Evolutionary conservation across 2,797 vertebrate genomes (phyloP), one percentile per base, ranked within the genome.

Genomic region (Mionectes olivaceus): DNA sequence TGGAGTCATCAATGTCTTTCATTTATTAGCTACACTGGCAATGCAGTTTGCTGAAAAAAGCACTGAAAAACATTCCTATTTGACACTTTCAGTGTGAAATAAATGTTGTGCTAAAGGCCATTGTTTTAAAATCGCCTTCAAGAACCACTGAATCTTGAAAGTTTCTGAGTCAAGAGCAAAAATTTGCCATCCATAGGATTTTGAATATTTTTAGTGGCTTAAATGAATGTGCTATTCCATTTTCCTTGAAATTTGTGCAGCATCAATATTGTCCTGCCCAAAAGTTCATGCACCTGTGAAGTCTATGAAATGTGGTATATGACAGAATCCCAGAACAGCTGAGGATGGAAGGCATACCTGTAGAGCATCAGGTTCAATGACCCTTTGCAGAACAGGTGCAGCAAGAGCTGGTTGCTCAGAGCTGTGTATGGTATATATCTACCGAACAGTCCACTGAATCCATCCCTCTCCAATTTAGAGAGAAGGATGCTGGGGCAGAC

Each of bases 41-140:
- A 60, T 19, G 6, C 23, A 71, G 39, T 83, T 78, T 93, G 46
- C 65, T 84, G 73, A 55, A 67, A 19, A 19, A 56, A 92, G 73
- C 70, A 53, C 25, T 83, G 67, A 88, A 94, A 94, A 86, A 16
- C 11, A 79, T 94, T 87, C 85, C 27, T 86, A 68, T 50, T 65
- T 95, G 87, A 91, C 56, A 83, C 92, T 95, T 94, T 80, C 57
- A 88, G 13, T 83, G 41, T 39, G 85, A 94, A 73, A 71, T 22
- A 68, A 89, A 57, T 10, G 56, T 85, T 87, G 61, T 81, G 46
- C 75, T 93, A 94, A 97, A 97, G 67, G 50, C 50, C 41, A 76
- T n/a, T 70, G 32, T 68, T 91, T 91, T 90, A 71, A 95, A 96
- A 87, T 70, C 24, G 43, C 53, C 71, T 82, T 71, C 56, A 77